A percentile compares a stretch with the other conserved stretches of the same genome.
phyloP scores from a whole-genome alignment of 2,113 vertebrate species.

The Indri indri region DNA sequence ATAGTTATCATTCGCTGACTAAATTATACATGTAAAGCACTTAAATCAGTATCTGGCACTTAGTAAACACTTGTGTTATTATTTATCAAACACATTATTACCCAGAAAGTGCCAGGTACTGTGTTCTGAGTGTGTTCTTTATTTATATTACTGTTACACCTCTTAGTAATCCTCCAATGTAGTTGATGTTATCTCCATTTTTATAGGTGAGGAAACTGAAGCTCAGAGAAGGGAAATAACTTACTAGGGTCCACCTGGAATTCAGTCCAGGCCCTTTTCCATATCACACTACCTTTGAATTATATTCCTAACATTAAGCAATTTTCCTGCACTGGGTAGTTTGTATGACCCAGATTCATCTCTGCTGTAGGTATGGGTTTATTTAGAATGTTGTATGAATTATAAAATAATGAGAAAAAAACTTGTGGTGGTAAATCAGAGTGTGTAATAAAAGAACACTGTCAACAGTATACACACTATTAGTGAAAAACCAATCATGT shows the following conservation, averaged over 20 bases:
- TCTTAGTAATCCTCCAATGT: not conserved
- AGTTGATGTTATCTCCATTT: not conserved
- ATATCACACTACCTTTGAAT: not conserved
- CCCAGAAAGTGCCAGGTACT: not conserved
- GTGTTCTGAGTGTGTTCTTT: not conserved
- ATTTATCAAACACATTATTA: not conserved
- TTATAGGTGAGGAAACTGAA: not conserved
- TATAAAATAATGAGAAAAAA: conserved; percentile 8
- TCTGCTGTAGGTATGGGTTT: not conserved
- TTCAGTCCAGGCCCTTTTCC: not conserved
- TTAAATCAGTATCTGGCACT: not conserved
- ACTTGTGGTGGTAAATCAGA: not conserved
- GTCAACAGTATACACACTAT: not conserved
- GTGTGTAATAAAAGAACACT: conserved; percentile 23
- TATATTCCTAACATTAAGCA: not conserved
- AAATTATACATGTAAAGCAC: not conserved
- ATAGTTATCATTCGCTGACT: not conserved
- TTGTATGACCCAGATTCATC: not conserved
- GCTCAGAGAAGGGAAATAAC: not conserved
- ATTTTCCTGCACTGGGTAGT: not conserved
- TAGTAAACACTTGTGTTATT: not conserved
- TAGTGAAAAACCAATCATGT: not conserved
- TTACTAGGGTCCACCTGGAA: not conserved
- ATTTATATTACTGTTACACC: not conserved
- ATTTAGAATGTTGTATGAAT: conserved; percentile 9